Evolutionary conservation across 1,140 invertebrate genomes (phyloP).

Genomic region (Drosophila murphyi): DNA sequence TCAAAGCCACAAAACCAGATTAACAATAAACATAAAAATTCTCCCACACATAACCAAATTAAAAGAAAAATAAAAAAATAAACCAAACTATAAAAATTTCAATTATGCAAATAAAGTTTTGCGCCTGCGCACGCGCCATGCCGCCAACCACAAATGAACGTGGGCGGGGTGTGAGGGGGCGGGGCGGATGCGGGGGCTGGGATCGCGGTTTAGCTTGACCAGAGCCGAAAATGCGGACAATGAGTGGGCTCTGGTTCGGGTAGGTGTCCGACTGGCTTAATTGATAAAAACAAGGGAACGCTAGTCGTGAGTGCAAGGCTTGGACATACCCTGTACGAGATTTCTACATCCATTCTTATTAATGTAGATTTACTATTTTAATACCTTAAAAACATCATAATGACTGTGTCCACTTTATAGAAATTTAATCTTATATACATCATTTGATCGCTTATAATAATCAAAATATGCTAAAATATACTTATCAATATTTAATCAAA

Average conservation of each 20-base stretch:
- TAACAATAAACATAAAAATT: constrained; percentile 34
- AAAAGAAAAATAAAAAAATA: constrained; percentile 7
- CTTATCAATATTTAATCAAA: too few species aligned
- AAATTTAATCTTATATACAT: too few species aligned
- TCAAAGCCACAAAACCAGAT: constrained; percentile 28
- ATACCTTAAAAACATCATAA: too few species aligned
- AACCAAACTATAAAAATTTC: constrained; percentile 24
- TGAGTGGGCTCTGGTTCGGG: not conserved
- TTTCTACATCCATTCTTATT: too few species aligned
- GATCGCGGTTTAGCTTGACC: constrained; percentile 14
- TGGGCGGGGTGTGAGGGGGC: constrained; percentile 10
- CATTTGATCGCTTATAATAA: too few species aligned
- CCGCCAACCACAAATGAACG: not conserved
- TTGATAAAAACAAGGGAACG: constrained; percentile 3
- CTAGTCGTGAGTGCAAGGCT: not conserved
- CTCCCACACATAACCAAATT: constrained; percentile 22
- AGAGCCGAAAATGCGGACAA: not conserved
- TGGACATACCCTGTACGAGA: not conserved
- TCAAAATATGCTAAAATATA: too few species aligned
- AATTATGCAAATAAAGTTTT: constrained; percentile 53
- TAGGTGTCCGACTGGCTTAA: constrained; percentile 12
- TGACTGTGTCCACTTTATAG: too few species aligned
- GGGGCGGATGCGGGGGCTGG: constrained; percentile 3
- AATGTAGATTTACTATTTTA: too few species aligned
- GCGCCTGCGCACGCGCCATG: constrained; percentile 58